Base-by-base conservation (phyloP, 2,113 vertebrate species). In the Psilopogon haemacephalus region DNA sequence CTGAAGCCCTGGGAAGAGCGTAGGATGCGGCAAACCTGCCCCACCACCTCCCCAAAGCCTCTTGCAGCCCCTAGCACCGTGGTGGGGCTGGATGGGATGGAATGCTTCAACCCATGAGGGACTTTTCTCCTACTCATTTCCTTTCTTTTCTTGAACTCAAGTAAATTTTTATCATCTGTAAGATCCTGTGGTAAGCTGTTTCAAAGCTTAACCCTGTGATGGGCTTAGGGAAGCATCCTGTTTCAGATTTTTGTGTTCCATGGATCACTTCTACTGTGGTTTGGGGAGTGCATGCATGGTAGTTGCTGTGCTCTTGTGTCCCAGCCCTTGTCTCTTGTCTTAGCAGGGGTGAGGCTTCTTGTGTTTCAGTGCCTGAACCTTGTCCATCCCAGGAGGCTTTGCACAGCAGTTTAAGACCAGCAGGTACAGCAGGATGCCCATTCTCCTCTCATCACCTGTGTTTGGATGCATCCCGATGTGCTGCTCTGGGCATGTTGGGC, bases 41-140 rank as follows among this genome's bases (percentile, higher is more conserved):
- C 65, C 4, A 3, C 8, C 6, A 3, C 27, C 81, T 88, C 80
- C 79, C 88, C 1, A 0, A 28, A 86, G 83, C 72, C 64, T 85
- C 60, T 18, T 2, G 1, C 77, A 46, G 1, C 77, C 81, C 85
- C 85, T 77, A 44, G 64, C 52, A 2, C 84, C 7, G 68, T 0
- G 32, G 79, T 68, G 86, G 75, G 85, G 83, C 79, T 92, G 86
- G 74, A 5, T 19, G 50, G 59, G 46, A 2, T 76, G 40, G 69
- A 81, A 90, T 83, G 64, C 54, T 32, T 84, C 77, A 90, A 55
- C 37, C 87, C 87, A 55, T 4, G 0, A 20, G 82, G 82, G 95
- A 83, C 48, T 89, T 83, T 89, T 87, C 90, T 93, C 75, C 85
- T 63, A 89, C 95, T 95, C 94, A 85, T 87, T 95, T 95, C 95